Percentiles rank a stretch among this genome's conserved stretches.
Conservation (phyloP, 1,140 invertebrate genomes). For the Pogonognathellus flavescens region DNA sequence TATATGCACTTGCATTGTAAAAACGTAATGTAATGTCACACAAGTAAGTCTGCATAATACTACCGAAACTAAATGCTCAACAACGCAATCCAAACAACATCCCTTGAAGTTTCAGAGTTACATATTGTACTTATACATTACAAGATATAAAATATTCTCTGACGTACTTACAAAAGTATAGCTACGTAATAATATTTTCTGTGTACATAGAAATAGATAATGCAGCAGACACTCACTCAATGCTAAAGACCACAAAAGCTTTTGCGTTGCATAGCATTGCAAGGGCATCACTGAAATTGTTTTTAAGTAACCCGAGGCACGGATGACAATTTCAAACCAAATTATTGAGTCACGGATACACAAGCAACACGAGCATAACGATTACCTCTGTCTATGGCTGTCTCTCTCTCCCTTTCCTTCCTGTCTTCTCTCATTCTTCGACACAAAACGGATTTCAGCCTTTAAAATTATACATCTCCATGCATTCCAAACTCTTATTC, state of each 20-base stretch:
- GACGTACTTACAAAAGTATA: background rate
- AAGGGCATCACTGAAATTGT: conserved; percentile 3
- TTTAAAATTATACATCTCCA: background rate
- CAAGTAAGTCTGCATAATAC: background rate
- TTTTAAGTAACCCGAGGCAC: conserved; percentile 21
- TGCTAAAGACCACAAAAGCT: background rate
- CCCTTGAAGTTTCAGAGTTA: background rate
- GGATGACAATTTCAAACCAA: conserved; percentile 6
- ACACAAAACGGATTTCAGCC: background rate
- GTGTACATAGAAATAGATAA: no score
- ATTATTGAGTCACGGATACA: conserved; percentile 4
- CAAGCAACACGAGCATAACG: conserved; percentile 1
- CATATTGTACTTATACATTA: background rate
- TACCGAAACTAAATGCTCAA: conserved; percentile 17
- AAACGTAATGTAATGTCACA: background rate
- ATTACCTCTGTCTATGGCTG: no score
- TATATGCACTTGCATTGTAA: background rate
- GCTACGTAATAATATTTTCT: background rate
- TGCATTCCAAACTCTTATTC: no score
- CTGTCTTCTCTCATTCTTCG: background rate
- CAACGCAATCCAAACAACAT: background rate
- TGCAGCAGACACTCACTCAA: background rate
- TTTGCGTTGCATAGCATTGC: background rate
- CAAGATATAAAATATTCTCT: background rate
- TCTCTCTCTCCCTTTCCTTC: conserved; percentile 11